These are phyloP conservation scores for Andrena cerasifolii DNA, from an alignment of 1,140 invertebrate species.

Conservation along the genomic window DNA sequence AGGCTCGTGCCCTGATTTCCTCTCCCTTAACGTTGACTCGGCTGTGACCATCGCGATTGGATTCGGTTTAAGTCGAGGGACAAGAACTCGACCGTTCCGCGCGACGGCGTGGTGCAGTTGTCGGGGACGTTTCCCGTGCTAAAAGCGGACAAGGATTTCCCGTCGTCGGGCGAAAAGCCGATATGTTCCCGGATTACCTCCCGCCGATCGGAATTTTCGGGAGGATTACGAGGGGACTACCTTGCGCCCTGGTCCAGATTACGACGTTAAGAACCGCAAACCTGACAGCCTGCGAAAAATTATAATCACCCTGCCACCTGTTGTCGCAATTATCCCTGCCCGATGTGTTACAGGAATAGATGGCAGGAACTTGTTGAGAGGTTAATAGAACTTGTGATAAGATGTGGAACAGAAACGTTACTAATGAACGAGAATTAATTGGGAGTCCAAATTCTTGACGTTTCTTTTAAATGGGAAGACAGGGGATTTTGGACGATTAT, in stretches of 20 bases:
- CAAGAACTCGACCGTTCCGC: conserved; percentile 21
- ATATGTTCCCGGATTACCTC: conserved; percentile 30
- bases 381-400: too few species aligned
- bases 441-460: too few species aligned
- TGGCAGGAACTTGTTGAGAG: too few species aligned
- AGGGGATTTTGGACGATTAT: too few species aligned
- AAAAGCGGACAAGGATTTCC: conserved; percentile 44
- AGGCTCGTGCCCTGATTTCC: neutral
- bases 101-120: conserved; percentile 6
- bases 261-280: conserved; percentile 10
- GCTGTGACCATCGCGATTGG: conserved; percentile 1
- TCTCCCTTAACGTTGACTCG: neutral
- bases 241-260: neutral
- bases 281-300: neutral
- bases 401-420: too few species aligned
- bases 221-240: conserved; percentile 9
- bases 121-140: conserved; percentile 13
- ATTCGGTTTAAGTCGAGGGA: conserved; percentile 25
- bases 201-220: conserved; percentile 18
- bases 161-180: conserved; percentile 39
- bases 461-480: too few species aligned
- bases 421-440: too few species aligned
- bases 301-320: conserved; percentile 24
- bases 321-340: conserved; percentile 26
- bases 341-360: too few species aligned